phyloP scores from a whole-genome alignment of 2,797 vertebrate species.

The Mormyrops boulengeri region DNA sequence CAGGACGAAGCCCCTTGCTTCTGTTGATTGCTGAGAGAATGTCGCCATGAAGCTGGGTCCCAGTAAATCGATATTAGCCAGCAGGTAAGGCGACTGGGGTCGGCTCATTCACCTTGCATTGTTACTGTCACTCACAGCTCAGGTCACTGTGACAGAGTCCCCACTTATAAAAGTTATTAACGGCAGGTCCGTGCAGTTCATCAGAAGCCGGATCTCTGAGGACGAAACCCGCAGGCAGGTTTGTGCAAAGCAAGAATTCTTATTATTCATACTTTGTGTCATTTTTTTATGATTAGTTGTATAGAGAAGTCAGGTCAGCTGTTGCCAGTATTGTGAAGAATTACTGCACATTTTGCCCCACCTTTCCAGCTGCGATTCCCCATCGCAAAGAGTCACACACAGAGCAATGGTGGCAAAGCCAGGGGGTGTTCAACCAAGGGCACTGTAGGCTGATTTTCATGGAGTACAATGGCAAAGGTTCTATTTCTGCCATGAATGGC shows the following conservation, averaged over 20 bases:
- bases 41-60: neutral
- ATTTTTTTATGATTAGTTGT: neutral
- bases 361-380: neutral
- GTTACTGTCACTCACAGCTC: neutral
- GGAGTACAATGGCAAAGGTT: constrained; percentile 25
- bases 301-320: neutral
- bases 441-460: constrained; percentile 23
- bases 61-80: neutral
- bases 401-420: constrained; percentile 25
- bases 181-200: neutral
- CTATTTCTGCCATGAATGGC: constrained; percentile 40
- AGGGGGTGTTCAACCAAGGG: constrained; percentile 7
- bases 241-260: neutral
- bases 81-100: neutral
- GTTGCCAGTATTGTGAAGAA: neutral
- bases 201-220: neutral
- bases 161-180: neutral
- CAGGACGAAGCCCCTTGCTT: neutral
- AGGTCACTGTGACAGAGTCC: neutral
- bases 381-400: neutral
- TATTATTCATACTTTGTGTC: neutral
- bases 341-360: neutral
- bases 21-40: neutral
- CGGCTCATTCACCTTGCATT: neutral
- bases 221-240: neutral